Base-by-base conservation (phyloP, 1,140 invertebrate species). In the Belonocnema kinseyi region DNA sequence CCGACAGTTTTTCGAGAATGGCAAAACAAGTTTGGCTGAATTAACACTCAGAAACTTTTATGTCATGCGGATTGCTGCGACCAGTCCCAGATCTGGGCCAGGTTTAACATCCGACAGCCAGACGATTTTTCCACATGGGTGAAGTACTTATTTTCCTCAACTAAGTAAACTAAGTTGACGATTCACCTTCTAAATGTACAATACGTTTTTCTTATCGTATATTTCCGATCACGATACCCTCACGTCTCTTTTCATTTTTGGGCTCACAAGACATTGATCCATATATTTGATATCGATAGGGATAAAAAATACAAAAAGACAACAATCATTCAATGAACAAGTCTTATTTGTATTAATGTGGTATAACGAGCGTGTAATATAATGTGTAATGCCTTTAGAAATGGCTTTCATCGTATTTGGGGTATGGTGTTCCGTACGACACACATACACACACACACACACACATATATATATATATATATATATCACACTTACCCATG, bases 331-430 rank as follows among this genome's bases (percentile, higher is more conserved):
- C 8, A 66, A 40, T 66, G 33, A 66, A 66, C 16, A 8, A 66
- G 58, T 66, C 33, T 61, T 16, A 61, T 61, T 61, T 61, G 58
- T 33, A 66, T 26, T 61, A 14, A 13, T 66, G 58, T 14, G 8
- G 58, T 66, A 66, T 66, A 66, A 66, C 33, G 40, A 66, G 58
- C 58, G 26, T 66, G 12, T 66, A 66, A 66, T 66, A 17, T 58
- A 58, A 58, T 58, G 19, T 26, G 56, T 58, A 58, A 66, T 66
- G 58, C 26, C 21, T 66, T 66, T 66, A 33, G 26, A 66, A 66
- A 66, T 66, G 58, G 21, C 26, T 66, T 66, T 66, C 58, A 66
- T 66, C 26, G 58, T 12, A 40, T 40, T 26, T 13, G 58, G 58
- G 26, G 58, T 66, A 26, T 61, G 58, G 58, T 26, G 3, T 66